Evolutionary conservation across 1,140 invertebrate genomes (phyloP).

Genomic region (Ceratina calcarata): DNA sequence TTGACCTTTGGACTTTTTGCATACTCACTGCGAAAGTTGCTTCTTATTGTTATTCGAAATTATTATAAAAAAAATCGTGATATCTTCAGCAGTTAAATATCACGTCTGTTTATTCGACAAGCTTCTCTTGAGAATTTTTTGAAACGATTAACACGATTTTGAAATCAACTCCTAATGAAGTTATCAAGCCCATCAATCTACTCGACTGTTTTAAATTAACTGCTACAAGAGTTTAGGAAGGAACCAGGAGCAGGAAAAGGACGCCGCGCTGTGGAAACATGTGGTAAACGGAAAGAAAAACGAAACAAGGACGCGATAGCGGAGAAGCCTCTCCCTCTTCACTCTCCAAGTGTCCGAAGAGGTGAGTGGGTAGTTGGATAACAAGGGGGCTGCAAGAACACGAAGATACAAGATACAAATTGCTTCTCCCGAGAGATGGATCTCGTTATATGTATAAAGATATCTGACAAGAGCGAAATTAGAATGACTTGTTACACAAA

Average conservation of each 20-base stretch:
- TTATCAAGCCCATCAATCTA: neutral
- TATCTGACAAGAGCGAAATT: neutral
- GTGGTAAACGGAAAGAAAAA: neutral
- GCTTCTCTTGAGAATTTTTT: no score
- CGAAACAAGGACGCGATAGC: neutral
- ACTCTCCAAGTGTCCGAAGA: neutral
- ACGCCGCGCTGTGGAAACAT: neutral
- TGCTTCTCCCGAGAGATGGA: conserved; percentile 2
- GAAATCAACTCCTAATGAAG: no score
- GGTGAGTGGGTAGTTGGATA: neutral
- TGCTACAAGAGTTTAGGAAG: neutral
- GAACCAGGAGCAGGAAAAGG: neutral
- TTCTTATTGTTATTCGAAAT: no score
- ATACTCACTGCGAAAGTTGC: no score
- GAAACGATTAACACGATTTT: no score
- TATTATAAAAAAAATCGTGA: no score
- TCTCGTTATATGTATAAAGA: neutral
- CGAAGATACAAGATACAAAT: conserved; percentile 22
- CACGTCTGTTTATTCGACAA: no score
- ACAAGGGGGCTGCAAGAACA: neutral
- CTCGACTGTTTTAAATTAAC: neutral
- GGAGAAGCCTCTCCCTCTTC: conserved; percentile 11
- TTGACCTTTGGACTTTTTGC: no score
- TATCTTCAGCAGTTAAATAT: no score
- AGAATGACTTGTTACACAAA: no score